A percentile compares a stretch with the other conserved stretches of the same genome.
Evolutionary conservation across 1,140 invertebrate genomes (phyloP).

Genomic region (Cyclina sinensis): DNA sequence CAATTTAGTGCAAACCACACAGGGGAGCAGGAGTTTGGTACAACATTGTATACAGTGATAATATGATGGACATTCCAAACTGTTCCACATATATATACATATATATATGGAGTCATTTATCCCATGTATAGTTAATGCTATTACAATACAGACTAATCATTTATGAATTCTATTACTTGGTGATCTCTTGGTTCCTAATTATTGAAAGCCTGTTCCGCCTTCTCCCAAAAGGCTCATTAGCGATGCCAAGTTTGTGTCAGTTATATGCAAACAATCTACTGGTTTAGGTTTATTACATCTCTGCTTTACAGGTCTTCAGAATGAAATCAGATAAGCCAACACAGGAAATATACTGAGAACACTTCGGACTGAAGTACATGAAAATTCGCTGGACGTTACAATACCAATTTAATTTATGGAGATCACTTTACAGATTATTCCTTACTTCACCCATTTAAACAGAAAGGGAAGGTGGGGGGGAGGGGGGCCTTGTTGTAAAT

Average conservation of each 20-base stretch:
- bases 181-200: conserved; percentile 11
- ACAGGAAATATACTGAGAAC: not conserved
- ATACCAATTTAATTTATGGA: too few species aligned
- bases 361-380: too few species aligned
- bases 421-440: too few species aligned
- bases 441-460: too few species aligned
- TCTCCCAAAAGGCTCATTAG: not conserved
- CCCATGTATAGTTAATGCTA: not conserved
- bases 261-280: not conserved
- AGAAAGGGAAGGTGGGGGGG: too few species aligned
- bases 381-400: too few species aligned
- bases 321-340: not conserved
- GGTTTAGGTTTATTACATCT: not conserved
- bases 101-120: too few species aligned
- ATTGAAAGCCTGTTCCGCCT: not conserved
- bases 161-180: not conserved
- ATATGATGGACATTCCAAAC: not conserved
- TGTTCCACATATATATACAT: too few species aligned
- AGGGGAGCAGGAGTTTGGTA: not conserved
- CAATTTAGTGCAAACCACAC: conserved; percentile 17
- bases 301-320: not conserved
- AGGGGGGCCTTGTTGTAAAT: too few species aligned
- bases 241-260: not conserved
- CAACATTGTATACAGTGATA: conserved; percentile 37
- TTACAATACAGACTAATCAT: not conserved